Evolutionary conservation across 2,113 vertebrate genomes (phyloP).

Genomic region (Cyphomyrus discorhynchus): DNA sequence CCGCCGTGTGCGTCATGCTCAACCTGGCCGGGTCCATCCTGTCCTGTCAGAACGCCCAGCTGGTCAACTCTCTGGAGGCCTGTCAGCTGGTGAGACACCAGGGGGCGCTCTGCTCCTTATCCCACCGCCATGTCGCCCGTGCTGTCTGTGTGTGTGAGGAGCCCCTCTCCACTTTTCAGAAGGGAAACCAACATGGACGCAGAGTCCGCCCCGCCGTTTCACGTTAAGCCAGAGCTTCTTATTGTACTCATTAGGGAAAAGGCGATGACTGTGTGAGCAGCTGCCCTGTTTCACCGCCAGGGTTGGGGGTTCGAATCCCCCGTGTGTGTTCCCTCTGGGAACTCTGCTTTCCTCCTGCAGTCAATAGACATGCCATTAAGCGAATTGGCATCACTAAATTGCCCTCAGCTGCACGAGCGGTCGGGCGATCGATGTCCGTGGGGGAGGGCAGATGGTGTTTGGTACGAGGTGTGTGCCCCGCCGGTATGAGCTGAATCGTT

Average conservation of each 20-base stretch:
- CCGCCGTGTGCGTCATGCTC: slow-evolving; percentile 95
- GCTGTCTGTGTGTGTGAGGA: neutral
- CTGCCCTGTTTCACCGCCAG: neutral
- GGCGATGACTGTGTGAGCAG: slow-evolving; percentile 6
- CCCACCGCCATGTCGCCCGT: neutral
- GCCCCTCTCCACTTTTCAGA: neutral
- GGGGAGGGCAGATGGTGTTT: neutral
- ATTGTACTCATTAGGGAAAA: slow-evolving; percentile 22
- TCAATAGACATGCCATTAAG: neutral
- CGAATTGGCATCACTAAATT: neutral
- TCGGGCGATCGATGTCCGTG: neutral
- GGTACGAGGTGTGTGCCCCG: neutral
- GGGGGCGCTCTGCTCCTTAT: neutral
- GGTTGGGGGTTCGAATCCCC: neutral
- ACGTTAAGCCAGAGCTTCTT: slow-evolving; percentile 8
- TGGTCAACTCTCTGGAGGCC: slow-evolving; percentile 86
- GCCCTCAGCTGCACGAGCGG: neutral
- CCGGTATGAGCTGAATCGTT: neutral
- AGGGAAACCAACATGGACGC: slow-evolving; percentile 16
- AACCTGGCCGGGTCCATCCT: slow-evolving; percentile 96
- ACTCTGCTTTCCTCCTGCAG: neutral
- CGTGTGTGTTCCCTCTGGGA: neutral
- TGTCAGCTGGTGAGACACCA: slow-evolving; percentile 89
- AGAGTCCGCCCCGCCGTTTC: neutral
- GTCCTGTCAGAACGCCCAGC: slow-evolving; percentile 96